Evolutionary conservation across 2,888 invertebrate species (phyloP), one percentile per base, ranked within the genome.

Genomic region (Stictocephala bisonia): DNA sequence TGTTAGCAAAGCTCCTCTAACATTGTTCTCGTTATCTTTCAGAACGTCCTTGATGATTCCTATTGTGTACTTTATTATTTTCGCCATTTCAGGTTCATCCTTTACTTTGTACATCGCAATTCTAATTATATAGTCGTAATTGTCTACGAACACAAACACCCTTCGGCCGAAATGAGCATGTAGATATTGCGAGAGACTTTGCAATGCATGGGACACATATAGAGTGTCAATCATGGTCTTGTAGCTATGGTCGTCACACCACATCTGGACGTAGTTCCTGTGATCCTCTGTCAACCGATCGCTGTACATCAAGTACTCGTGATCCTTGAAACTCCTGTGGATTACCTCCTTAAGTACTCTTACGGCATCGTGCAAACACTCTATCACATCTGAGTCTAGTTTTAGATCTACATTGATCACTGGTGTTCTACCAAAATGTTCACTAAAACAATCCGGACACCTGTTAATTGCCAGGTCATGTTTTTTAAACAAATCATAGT

Each of bases 271-370:
- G n/a, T 18, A 2, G 18, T 29, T 27, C 31, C 31, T 56, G 56
- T 56, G 6, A 18, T 56, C 56, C 29, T 29, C 15, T 1, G 56
- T 29, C 3, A 56, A 31, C n/a, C 1, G 1, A 15, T 56, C 29
- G 18, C 56, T 56, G 29, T 29, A 56, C 56, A 56, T 29, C 56
- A 56, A 29, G 29, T 56, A 56, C 56, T 56, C 56, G 56, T 56
- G 56, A n/a, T 3, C 29, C 29, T 56, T 56, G 56, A 22, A 56
- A 13, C 56, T 29, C 11, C 22, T 29, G 29, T 56, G 56, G n/a
- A 56, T n/a, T 1, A 56, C 56, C 18, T 56, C 56, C 18, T 56
- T 56, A 22, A 27, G 31, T 9, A 56, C 6, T 22, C 31, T 56
- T 6, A 56, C 13, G 2, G 29, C 56, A 9, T 56, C 56, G 29